phyloP scores from a whole-genome alignment of 2,113 vertebrate species.

The Oenanthe melanoleuca region DNA sequence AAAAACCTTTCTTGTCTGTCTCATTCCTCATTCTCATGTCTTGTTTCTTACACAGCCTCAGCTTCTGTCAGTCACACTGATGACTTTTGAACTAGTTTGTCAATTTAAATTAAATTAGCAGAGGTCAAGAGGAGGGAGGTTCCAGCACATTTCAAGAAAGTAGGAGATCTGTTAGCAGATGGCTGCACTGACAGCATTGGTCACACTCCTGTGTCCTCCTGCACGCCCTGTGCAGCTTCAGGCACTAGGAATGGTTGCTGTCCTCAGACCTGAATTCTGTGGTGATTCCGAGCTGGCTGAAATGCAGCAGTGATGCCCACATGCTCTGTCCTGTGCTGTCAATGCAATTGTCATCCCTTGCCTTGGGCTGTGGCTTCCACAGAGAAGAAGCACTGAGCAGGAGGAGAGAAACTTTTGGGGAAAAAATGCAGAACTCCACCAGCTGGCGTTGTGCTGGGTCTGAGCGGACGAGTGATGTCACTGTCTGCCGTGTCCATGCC shows the following conservation, averaged over 20 bases:
- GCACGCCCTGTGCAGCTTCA: not conserved
- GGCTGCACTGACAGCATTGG: not conserved
- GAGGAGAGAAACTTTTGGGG: not conserved
- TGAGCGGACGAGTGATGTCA: accelerated
- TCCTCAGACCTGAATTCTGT: not conserved
- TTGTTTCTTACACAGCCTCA: not conserved
- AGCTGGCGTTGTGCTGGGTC: not conserved
- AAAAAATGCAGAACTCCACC: not conserved
- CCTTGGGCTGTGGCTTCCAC: accelerated
- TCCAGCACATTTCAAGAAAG: not conserved
- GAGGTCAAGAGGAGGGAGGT: not conserved
- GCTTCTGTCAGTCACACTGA: not conserved
- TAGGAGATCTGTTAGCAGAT: not conserved
- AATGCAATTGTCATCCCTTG: not conserved
- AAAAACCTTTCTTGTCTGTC: not conserved
- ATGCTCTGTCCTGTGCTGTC: not conserved
- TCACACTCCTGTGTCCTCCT: not conserved
- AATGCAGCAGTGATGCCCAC: not conserved
- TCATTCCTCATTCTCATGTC: not conserved
- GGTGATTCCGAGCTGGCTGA: not conserved
- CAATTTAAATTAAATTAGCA: not conserved
- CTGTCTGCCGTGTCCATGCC: not conserved
- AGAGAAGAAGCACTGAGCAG: not conserved
- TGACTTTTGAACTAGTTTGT: not conserved
- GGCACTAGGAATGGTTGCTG: not conserved